Conservation (phyloP, 2,113 vertebrate genomes). For the Girardinichthys multiradiatus region DNA sequence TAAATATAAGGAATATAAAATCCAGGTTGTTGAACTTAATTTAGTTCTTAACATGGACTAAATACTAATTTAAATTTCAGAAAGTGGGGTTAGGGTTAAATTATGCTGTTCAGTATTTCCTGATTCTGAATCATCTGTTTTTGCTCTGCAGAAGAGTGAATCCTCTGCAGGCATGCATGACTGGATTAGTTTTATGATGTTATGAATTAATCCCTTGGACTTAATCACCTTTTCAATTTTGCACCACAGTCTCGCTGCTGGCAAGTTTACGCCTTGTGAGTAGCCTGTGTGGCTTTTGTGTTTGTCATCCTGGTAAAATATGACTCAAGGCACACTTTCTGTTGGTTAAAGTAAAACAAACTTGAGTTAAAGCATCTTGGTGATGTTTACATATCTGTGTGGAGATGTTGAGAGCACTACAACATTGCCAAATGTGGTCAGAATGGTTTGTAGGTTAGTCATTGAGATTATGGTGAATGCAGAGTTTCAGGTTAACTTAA, state of each 20-base stretch:
- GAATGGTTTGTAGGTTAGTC: background rate
- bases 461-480: background rate
- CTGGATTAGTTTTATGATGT: constrained; percentile 42
- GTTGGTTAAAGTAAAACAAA: background rate
- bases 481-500: background rate
- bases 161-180: constrained; percentile 8
- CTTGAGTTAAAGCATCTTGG: background rate
- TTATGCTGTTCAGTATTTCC: background rate
- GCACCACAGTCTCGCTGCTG: background rate
- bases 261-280: background rate
- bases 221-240: background rate
- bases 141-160: constrained; percentile 8
- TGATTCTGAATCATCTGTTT: background rate
- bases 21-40: too few species aligned
- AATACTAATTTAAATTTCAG: too few species aligned
- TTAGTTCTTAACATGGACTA: background rate
- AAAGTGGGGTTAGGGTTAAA: background rate
- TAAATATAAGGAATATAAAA: too few species aligned
- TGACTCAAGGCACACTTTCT: background rate
- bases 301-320: background rate
- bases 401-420: background rate
- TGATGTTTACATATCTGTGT: background rate
- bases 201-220: constrained; percentile 6
- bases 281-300: background rate
- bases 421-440: background rate